Evolutionary conservation across 2,888 invertebrate genomes (phyloP), one percentile per base, ranked within the genome.

Genomic region (Yponomeuta plumbellus): DNA sequence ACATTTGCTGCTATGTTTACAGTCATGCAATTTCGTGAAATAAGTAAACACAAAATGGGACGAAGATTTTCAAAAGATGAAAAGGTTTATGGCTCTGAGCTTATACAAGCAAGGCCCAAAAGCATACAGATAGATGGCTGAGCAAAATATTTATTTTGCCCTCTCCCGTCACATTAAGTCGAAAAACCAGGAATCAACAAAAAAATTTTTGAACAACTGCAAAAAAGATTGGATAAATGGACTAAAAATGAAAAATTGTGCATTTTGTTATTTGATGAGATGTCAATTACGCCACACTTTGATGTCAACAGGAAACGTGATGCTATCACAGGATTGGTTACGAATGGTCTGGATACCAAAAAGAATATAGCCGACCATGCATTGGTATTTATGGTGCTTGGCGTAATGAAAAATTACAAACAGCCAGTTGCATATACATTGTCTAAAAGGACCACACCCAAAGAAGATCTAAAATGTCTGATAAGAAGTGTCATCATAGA

Each of bases 401-500:
- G 69, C 1, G 52, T 71, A 5, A 64, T 63, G 59, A 65, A 56
- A n/a, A 71, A 71, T 62, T 67, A 26, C 23, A 71, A 71, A 39
- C 71, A 71, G 52, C 68, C 69, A 11, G 17, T 71, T 13, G 66
- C 40, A 11, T 71, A 64, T 17, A 68, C 69, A 52, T 71, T 70
- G 61, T 71, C 68, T 11, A 22, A 58, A 61, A 66, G 67, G 23
- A 39, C 40, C 13, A 71, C 69, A 64, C 67, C 67, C 22, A 34
- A 34, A 34, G 34, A 34, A 34, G 34, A 34, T 34, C 6, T 34
- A 34, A 34, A 34, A 34, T 2, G 34, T 34, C 34, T 34, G 69
- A 64, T 74, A 13, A 74, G 74, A 67, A 26, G 34, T 0, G 64
- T 73, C 2, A 68, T 75, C 0, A 64, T n/a, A 56, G 56, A 72